Base-by-base conservation (phyloP, 1,140 invertebrate genomes). In the Papilio polyxenes region DNA sequence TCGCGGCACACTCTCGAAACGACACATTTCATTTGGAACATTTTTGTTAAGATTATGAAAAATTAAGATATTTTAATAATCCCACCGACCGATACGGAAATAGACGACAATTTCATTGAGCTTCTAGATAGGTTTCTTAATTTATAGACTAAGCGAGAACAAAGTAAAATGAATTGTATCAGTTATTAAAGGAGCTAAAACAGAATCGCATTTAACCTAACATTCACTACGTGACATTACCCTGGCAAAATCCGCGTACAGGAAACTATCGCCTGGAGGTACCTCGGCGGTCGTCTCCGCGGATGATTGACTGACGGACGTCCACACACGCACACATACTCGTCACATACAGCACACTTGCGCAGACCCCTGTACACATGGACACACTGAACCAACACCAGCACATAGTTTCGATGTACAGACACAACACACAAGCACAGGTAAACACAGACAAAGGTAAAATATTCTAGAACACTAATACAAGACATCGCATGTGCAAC, bases 281-380 rank as follows among this genome's bases (percentile, higher is more conserved):
- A 82, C 79, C 82, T 82, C 75, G 23, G n/a, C 75, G 77, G 75
- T 31, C 83, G 83, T 86, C 86, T 89, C 85, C 84, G 86, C 87
- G 86, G 89, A 89, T 88, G 87, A 82, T 89, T 90, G 90, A 91
- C 92, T 91, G 88, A 90, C 90, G 87, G 87, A 86, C 87, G 87
- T 90, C 86, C 81, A 79, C 83, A 87, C 84, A 86, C 84, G 49
- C 31, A n/a, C 82, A 81, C 53, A 83, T 80, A 74, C 81, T 82
- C 81, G 0, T 82, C 82, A 81, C 56, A 84, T 79, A 81, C 53
- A 75, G 80, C 72, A 82, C 81, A 65, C 37, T 40, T 23, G n/a
- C n/a, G 56, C 44, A 37, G 40, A 5, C 23, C 23, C n/a, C 3
- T 59, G 56, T 59, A 82, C 51, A 48, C 40, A 51, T 11, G 13